Evolutionary conservation across 2,888 invertebrate genomes (phyloP), one percentile per base, ranked within the genome.

Genomic region (Drosophila greeni): DNA sequence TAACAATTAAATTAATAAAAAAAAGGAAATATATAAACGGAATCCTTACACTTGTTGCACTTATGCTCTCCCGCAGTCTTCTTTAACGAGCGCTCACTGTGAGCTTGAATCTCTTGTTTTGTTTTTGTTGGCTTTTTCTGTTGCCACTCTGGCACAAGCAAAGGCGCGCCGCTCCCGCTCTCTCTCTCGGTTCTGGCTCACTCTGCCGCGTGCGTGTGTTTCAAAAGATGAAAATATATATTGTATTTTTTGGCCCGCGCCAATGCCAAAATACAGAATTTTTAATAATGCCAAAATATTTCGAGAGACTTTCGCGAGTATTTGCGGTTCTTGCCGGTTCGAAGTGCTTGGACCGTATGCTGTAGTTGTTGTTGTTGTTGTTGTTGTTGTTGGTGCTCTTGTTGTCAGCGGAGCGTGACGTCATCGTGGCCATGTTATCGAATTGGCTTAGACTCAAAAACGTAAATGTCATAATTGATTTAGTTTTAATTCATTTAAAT

Each of bases 231-330:
- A 16, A 18, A 29, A 60, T 61, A 55, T 61, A 56, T 52, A 67
- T 58, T 62, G 68, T 72, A 60, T 54, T 60, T 70, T 57, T 60
- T 57, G 51, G 52, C 67, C 55, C 34, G 54, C 29, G 39, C 52
- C 68, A 67, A 62, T 67, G 72, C 62, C 65, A 57, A 58, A 66
- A 73, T 23, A 57, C 66, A 64, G 71, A 69, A 64, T 71, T 57
- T 66, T 84, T 81, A 84, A 81, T 80, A 81, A 82, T 73, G 82
- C 82, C 80, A 73, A 72, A 72, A 74, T 68, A 78, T 70, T 55
- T 64, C 20, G 33, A 56, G 53, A 53, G 14, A 24, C 49, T 34
- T 48, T 54, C 33, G 54, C 31, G 29, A 53, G 34, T 47, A 48
- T 61, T 45, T 40, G 70, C 84, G 72, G 70, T 79, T 80, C 53